Conservation (phyloP, 2,888 invertebrate species). For the Microctonus hyperodae region DNA sequence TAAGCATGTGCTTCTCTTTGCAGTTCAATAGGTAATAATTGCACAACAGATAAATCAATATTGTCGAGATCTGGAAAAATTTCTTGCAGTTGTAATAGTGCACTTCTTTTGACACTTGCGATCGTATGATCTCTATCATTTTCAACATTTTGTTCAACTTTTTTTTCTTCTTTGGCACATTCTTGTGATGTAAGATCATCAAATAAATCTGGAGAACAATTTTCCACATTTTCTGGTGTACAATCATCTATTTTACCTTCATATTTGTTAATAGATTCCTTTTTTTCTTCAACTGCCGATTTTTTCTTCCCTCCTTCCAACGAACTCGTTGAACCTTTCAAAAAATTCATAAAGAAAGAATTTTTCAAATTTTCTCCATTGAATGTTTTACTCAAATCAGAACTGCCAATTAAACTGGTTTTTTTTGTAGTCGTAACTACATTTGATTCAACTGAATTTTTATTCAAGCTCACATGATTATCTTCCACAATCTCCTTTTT, state of each 20-base stretch:
- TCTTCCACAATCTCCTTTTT: slow-evolving; percentile 30
- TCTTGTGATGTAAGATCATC: slow-evolving; percentile 7
- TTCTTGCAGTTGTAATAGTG: slow-evolving; percentile 52
- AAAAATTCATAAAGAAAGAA: slow-evolving; percentile 57
- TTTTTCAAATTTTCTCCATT: slow-evolving; percentile 50
- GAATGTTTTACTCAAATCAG: slow-evolving; percentile 34
- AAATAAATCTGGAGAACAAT: slow-evolving; percentile 21
- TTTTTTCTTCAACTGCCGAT: not conserved
- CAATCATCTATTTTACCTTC: slow-evolving; percentile 2
- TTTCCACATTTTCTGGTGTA: not conserved
- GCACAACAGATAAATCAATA: slow-evolving; percentile 59
- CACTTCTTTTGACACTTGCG: slow-evolving; percentile 23
- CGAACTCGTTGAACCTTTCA: slow-evolving; percentile 42
- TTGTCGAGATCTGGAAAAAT: slow-evolving; percentile 63
- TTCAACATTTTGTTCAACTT: not conserved
- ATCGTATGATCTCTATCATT: not conserved
- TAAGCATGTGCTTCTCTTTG: slow-evolving; percentile 56
- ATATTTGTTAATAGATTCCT: not conserved
- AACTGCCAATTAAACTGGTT: slow-evolving; percentile 11
- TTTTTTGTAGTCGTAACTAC: not conserved
- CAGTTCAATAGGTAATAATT: slow-evolving; percentile 59
- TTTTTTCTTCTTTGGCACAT: not conserved
- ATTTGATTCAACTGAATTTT: slow-evolving; percentile 13
- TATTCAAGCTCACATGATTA: slow-evolving; percentile 17
- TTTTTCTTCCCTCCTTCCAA: not conserved